phyloP scores from a whole-genome alignment of 2,113 vertebrate genomes.

The Formicarius rufipectus region DNA sequence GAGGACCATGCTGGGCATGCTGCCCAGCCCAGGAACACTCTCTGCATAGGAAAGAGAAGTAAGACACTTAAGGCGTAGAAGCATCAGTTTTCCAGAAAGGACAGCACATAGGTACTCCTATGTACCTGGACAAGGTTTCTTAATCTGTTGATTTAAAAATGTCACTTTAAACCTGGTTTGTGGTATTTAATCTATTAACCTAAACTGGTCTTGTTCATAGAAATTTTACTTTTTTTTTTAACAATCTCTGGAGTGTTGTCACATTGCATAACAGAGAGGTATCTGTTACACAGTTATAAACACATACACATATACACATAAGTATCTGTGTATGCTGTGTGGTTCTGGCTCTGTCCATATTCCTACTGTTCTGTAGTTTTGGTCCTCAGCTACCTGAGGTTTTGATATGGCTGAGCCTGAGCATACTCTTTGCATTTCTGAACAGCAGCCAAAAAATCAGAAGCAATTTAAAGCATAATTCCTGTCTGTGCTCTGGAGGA shows the following conservation, averaged over 20 bases:
- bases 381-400: not conserved
- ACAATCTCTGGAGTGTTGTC: not conserved
- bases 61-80: not conserved
- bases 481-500: not conserved
- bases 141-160: not conserved
- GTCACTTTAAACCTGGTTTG: not conserved
- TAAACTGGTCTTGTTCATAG: not conserved
- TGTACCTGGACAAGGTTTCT: rapidly evolving
- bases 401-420: not conserved
- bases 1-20: rapidly evolving
- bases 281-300: not conserved
- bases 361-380: not conserved
- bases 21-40: not conserved
- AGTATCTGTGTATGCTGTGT: not conserved
- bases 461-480: not conserved
- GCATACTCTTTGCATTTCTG: not conserved
- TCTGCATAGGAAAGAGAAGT: not conserved
- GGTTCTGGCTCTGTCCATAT: not conserved
- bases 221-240: not conserved
- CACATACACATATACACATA: rapidly evolving
- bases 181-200: not conserved
- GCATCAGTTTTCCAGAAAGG: not conserved
- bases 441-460: not conserved
- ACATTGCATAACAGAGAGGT: not conserved
- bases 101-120: not conserved